Evolutionary conservation across 2,113 vertebrate species (phyloP), one percentile per base, ranked within the genome.

Genomic region (Acrocephalus arundinaceus): DNA sequence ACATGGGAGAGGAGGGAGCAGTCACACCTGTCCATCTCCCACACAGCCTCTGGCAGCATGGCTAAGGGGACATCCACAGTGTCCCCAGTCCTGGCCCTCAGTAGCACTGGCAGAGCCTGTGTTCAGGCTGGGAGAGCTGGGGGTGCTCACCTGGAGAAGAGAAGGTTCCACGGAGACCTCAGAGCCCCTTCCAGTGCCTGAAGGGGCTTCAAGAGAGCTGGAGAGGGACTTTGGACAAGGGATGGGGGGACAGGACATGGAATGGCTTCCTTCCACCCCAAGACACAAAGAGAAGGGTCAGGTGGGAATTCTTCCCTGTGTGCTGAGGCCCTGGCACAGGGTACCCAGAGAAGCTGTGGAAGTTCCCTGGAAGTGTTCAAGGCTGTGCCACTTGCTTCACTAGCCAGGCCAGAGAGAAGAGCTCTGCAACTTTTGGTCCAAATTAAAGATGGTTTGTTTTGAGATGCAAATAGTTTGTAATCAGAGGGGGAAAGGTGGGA

Each of bases 371-470:
- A 62, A 55, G 48, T 35, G n/a, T 31, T 22, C 55, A 37, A 41
- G 71, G 55, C 31, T 49, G 41, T 70, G 41, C 89, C 94, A 79
- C 87, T 57, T 92, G 87, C 52, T 52, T 89, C 89, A 71, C 75
- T 78, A 52, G 5, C 27, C 24, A 2, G 20, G 41, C 77, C 71
- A 57, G 57, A 79, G 78, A 87, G 71, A 91, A 52, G 57, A 85
- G 54, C 77, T 77, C 54, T 10, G 4, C 35, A 95, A 82, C 93
- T 96, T 97, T 96, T 97, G 93, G 96, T 97, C 89, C 68, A 55
- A 90, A 97, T 97, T 97, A 97, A 85, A 43, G 46, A 65, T 59
- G 33, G 79, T 96, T 97, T 97, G 91, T 97, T 97, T 97, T 96
- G 95, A 97, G 96, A 97, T 76, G 86, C 90, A 97, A 96, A 96